Base-by-base conservation (phyloP, 2,888 invertebrate species). In the Linnaemya vulpina region DNA sequence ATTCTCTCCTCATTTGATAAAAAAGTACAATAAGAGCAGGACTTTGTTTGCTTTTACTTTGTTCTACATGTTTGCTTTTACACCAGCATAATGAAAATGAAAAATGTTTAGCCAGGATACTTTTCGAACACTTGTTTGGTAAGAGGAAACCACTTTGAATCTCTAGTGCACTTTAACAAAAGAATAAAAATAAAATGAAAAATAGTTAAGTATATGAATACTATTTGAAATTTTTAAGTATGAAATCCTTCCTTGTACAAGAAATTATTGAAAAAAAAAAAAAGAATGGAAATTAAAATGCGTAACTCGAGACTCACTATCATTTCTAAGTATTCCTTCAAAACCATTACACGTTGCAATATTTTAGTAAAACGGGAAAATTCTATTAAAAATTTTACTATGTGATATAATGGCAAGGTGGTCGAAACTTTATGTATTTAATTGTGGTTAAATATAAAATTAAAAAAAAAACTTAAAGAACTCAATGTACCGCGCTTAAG, bases 271-370 rank as follows among this genome's bases (percentile, higher is more conserved):
- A 25, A 13, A 20, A 51, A 53, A 67, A 11, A 15, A 51, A 51
- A 67, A 58, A 60, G 60, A 81, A 49, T 51, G 67, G 53, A 70
- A 63, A 71, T 71, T 70, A 82, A 82, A 76, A 55, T 82, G 82
- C 55, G 76, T 71, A 76, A 82, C 76, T 25, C 71, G 70, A 82
- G 70, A 76, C 55, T n/a, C 70, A 76, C 70, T 71, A 82, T 65
- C 70, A 70, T 76, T 82, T 82, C 46, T 76, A 75, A 75, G 81
- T 75, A 70, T 82, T 76, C 80, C 70, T 80, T 49, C 10, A 73
- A 49, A 46, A 62, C n/a, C 35, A 7, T 22, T n/a, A 46, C 46
- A n/a, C 22, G n/a, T 67, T 67, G 49, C 17, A 46, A 17, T 43
- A n/a, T 25, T 71, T 71, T 11, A 55, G 55, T 13, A 40, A 43